Evolutionary conservation across 2,113 vertebrate genomes (phyloP).

Genomic region (Mastomys coucha): DNA sequence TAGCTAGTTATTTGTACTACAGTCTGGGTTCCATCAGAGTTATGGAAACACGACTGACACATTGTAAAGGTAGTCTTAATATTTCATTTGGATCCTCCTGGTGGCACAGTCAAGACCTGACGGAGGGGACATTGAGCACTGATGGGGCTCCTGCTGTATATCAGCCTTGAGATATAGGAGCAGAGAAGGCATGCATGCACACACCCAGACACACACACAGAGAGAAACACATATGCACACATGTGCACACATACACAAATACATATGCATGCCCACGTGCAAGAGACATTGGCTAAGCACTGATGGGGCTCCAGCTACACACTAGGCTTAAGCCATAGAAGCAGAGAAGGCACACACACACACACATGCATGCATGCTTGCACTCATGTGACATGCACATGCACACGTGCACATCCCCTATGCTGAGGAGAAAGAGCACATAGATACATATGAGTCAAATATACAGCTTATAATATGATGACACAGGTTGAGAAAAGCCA

Average conservation of each 20-base stretch:
- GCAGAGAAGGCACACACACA: background rate
- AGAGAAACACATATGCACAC: too few species aligned
- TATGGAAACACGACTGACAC: background rate
- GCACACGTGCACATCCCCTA: background rate
- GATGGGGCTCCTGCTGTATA: rapidly evolving
- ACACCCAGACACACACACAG: background rate
- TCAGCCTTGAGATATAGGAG: background rate
- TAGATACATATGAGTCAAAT: background rate
- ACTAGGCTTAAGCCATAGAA: background rate
- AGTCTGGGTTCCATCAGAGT: background rate
- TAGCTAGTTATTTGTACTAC: background rate
- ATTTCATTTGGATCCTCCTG: background rate
- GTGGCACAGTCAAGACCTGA: too few species aligned
- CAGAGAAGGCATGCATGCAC: background rate
- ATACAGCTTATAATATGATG: background rate
- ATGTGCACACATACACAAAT: background rate
- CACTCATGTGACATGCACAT: background rate
- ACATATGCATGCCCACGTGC: background rate
- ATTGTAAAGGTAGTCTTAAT: background rate
- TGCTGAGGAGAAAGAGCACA: background rate
- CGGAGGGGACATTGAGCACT: rapidly evolving
- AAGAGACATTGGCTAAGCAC: rapidly evolving
- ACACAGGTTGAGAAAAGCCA: background rate
- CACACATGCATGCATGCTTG: background rate
- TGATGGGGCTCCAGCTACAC: rapidly evolving